These are phyloP conservation scores for Zosterops japonicus DNA, from an alignment of 2,113 vertebrate genomes.

Conservation along the genomic window DNA sequence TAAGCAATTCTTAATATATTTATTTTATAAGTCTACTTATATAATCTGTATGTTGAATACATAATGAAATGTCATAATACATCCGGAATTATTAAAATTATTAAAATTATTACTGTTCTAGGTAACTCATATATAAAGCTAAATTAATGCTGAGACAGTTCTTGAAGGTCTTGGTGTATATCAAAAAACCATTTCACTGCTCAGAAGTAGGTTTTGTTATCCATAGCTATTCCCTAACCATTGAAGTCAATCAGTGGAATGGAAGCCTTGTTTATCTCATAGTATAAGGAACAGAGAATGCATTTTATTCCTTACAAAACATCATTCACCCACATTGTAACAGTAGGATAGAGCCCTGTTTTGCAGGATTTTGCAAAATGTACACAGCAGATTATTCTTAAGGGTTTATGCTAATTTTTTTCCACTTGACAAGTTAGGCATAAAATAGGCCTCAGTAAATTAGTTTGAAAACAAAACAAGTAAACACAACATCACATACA, in stretches of 20 bases:
- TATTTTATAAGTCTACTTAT: background rate
- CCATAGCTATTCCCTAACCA: background rate
- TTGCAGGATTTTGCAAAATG: slow-evolving; percentile 3
- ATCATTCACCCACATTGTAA: background rate
- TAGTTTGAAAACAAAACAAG: background rate
- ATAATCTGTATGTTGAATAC: background rate
- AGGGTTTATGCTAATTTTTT: slow-evolving; percentile 18
- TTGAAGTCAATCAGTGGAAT: background rate
- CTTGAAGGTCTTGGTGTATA: background rate
- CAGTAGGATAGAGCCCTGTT: background rate
- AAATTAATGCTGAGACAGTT: background rate
- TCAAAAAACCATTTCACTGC: background rate
- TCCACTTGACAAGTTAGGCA: slow-evolving; percentile 24
- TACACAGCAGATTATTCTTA: background rate
- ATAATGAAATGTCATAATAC: background rate
- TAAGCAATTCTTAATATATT: background rate
- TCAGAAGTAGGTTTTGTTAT: background rate
- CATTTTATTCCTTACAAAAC: background rate
- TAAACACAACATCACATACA: background rate
- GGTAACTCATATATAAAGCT: background rate
- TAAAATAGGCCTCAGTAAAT: slow-evolving; percentile 10
- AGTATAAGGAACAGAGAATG: background rate
- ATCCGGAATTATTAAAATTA: background rate
- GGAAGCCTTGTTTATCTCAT: background rate
- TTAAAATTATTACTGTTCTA: background rate